These are phyloP conservation scores for Lithophane leautieri DNA, from an alignment of 2,888 invertebrate species.

Conservation along the genomic window DNA sequence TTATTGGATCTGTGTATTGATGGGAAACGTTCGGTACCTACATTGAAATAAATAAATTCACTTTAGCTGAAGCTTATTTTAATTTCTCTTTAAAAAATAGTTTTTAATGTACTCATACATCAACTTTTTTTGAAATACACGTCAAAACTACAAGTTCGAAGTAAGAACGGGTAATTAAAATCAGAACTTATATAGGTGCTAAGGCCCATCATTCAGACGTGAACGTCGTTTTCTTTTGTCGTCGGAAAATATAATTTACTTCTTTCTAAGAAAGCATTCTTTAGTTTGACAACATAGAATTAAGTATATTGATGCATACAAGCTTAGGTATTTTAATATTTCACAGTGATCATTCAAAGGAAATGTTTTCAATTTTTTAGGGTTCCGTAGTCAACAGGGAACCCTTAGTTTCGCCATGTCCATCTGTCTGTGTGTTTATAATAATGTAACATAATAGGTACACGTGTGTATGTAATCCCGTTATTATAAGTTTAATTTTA, in stretches of 20 bases:
- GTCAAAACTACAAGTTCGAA: not conserved
- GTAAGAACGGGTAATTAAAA: not conserved
- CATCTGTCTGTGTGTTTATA: too few relatives aligned
- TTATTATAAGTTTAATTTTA: not conserved
- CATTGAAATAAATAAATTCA: not conserved
- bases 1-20: not conserved
- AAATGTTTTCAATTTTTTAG: not conserved
- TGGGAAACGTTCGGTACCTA: not conserved
- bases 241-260: too few relatives aligned
- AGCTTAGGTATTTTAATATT: not conserved
- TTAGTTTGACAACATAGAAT: not conserved
- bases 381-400: too few relatives aligned
- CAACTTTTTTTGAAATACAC: not conserved
- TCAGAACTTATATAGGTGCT: not conserved
- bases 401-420: too few relatives aligned
- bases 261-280: not conserved
- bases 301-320: too few relatives aligned
- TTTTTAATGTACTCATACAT: not conserved
- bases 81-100: too few relatives aligned
- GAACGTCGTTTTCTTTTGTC: not conserved
- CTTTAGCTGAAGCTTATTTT: not conserved
- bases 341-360: not conserved
- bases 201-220: not conserved
- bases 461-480: not conserved
- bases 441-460: not conserved